These are phyloP conservation scores for Drosophila dives DNA, from an alignment of 2,888 invertebrate genomes.

Conservation along the genomic window DNA sequence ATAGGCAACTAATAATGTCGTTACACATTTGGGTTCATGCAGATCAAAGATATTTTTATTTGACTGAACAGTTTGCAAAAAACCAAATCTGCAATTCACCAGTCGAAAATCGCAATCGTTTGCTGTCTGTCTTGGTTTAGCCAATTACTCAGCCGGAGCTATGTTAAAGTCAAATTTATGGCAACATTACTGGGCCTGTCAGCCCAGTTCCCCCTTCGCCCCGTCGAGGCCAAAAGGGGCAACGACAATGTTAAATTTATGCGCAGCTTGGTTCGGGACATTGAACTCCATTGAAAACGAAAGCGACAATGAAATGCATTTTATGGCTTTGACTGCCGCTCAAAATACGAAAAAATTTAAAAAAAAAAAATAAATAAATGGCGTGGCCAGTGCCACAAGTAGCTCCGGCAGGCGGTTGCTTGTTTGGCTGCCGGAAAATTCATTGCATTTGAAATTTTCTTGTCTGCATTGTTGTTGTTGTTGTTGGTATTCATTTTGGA, in stretches of 20 bases:
- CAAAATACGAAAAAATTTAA: slow-evolving; percentile 13
- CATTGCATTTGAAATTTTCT: slow-evolving; percentile 38
- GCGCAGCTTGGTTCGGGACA: slow-evolving; percentile 53
- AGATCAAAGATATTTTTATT: slow-evolving; percentile 37
- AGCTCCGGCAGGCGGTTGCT: slow-evolving; percentile 21
- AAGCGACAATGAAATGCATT: slow-evolving; percentile 77
- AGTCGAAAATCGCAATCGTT: slow-evolving; percentile 16
- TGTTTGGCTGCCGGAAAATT: slow-evolving; percentile 72
- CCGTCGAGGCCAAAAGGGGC: slow-evolving; percentile 37
- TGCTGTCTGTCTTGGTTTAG: slow-evolving; percentile 14
- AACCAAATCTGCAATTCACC: slow-evolving; percentile 1
- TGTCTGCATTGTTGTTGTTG: slow-evolving; percentile 2
- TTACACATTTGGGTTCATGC: slow-evolving; percentile 45
- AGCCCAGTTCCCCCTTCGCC: slow-evolving; percentile 6
- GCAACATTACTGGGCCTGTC: slow-evolving; percentile 39
- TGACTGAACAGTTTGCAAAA: neutral
- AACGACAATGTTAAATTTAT: slow-evolving; percentile 65
- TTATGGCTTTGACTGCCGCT: slow-evolving; percentile 39
- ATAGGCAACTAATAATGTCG: slow-evolving; percentile 27
- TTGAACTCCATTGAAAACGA: slow-evolving; percentile 71
- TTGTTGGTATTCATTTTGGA: neutral
- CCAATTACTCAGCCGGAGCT: slow-evolving; percentile 53
- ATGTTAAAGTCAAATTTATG: slow-evolving; percentile 45
- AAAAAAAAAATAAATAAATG: slow-evolving; percentile 20
- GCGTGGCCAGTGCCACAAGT: slow-evolving; percentile 51